Conservation (phyloP, 1,140 invertebrate species). For the Parapsyche elsis region DNA sequence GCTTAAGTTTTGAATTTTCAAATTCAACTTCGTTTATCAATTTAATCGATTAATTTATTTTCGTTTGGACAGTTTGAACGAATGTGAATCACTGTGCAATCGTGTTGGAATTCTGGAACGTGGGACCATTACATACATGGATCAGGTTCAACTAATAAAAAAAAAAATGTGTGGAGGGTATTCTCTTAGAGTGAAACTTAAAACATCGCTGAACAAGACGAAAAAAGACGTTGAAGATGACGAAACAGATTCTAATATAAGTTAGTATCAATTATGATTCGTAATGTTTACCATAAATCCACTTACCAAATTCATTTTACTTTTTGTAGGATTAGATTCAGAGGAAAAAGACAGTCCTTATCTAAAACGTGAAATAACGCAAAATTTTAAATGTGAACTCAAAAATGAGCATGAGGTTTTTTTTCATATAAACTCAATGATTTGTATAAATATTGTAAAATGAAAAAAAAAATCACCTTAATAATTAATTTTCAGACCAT, state of each 20-base stretch:
- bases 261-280: no score
- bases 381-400: neutral
- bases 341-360: no score
- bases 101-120: constrained; percentile 85
- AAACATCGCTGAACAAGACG: neutral
- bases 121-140: constrained; percentile 74
- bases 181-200: constrained; percentile 60
- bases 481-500: constrained; percentile 15
- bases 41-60: neutral
- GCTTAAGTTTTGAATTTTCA: constrained; percentile 1
- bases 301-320: no score
- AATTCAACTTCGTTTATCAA: neutral
- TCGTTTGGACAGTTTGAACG: constrained; percentile 81
- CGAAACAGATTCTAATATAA: neutral
- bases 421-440: neutral
- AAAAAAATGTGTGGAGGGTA: constrained; percentile 69
- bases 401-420: neutral
- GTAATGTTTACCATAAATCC: no score
- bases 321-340: no score
- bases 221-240: no score
- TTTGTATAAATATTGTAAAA: no score
- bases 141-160: constrained; percentile 67
- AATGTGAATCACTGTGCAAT: constrained; percentile 83
- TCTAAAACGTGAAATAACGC: no score
- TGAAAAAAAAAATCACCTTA: no score